Base-by-base conservation (phyloP, 2,797 vertebrate species). In the Avahi laniger region DNA sequence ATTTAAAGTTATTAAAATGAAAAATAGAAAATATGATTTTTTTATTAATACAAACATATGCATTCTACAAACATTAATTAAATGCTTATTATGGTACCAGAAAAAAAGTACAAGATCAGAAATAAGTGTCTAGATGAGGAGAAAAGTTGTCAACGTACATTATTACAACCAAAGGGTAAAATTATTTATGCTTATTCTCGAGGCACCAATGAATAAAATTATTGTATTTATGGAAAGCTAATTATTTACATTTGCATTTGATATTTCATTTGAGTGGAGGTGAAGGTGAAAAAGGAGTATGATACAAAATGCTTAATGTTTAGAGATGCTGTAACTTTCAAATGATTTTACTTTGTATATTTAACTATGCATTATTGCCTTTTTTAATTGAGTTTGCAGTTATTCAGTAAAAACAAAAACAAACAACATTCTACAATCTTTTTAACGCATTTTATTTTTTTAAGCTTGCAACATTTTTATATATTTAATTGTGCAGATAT, bases 21-120 rank as follows among this genome's bases (percentile, higher is more conserved):
- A 78, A 85, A 91, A n/a, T 54, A 67, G 46, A 83, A 93, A 81
- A 24, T 38, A 48, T 28, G 2, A 52, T n/a, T 80, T n/a, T 80
- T 85, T 94, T 82, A 28, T 80, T 73, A 93, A 87, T 96, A 48
- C 72, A 96, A 83, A 35, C 26, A 67, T 46, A 18, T 17, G 86
- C 61, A 75, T 52, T 89, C 26, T 89, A 61, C 33, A 94, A n/a
- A 79, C 30, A 59, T 48, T 89, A 79, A 93, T 83, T 28, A 93
- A 59, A 1, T 87, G 28, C 33, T 93, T 80, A 46, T 7, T 65
- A 61, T 22, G 15, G 33, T 81, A 59, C 38, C 43, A 90, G 28
- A 86, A 78, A 91, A 89, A 89, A 79, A 57, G 22, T 17, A 33
- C 22, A 72, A 76, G 24, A 41, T 61, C 7, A 65, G 65, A 91